Percentiles rank a stretch among this genome's conserved stretches.
Conservation (phyloP, 2,888 invertebrate genomes). For the Melangyna quadrimaculata region DNA sequence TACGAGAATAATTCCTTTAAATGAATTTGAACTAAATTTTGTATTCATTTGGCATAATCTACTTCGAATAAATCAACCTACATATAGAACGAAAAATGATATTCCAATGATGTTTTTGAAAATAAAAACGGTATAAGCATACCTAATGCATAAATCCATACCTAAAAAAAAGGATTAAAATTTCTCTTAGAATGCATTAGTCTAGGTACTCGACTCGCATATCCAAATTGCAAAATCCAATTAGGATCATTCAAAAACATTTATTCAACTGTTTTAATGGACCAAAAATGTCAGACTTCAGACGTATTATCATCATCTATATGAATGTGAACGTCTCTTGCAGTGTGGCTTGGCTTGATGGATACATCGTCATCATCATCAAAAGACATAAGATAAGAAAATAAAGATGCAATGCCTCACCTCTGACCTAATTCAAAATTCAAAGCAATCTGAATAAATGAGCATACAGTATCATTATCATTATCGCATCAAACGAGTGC, state of each 20-base stretch:
- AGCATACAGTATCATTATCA: conserved; percentile 41
- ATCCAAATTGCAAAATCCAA: conserved; percentile 4
- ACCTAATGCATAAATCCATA: not conserved
- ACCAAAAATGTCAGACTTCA: not conserved
- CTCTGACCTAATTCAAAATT: conserved; percentile 32
- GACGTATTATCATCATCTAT: not conserved
- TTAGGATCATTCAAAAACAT: conserved; percentile 1
- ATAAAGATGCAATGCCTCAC: not conserved
- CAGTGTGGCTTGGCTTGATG: not conserved
- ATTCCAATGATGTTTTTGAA: not conserved
- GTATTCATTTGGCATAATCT: not conserved
- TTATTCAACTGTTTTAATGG: not conserved
- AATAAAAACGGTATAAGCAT: not conserved
- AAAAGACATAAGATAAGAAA: not conserved
- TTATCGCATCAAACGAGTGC: conserved; percentile 20
- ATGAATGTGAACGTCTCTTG: not conserved
- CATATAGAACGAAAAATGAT: not conserved
- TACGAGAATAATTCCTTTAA: no score
- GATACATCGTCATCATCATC: not conserved
- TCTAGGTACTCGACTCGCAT: no score
- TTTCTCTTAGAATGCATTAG: not conserved
- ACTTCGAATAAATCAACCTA: not conserved
- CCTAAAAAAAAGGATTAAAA: not conserved
- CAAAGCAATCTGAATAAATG: conserved; percentile 50
- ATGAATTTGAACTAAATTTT: no score